Percentiles rank a stretch among this genome's conserved stretches.
Evolutionary conservation across 2,888 invertebrate genomes (phyloP).

Genomic region (Pardosa pseudoannulata): DNA sequence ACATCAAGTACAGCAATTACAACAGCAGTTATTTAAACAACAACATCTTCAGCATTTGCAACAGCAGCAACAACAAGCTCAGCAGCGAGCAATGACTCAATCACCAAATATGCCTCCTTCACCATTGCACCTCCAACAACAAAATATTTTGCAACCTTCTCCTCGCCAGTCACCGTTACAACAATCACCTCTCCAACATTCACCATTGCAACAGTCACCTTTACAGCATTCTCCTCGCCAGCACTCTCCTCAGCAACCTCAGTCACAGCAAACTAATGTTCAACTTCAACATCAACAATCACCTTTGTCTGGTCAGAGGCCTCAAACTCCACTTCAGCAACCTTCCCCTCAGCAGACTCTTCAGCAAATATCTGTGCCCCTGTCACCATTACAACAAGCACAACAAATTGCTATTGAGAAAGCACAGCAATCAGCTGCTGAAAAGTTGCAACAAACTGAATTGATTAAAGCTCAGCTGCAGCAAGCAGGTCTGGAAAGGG

Average conservation of each 20-base stretch:
- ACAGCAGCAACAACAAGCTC: conserved; percentile 40
- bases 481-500: conserved; percentile 54
- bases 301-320: conserved; percentile 48
- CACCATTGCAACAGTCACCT: conserved; percentile 30
- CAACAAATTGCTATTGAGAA: conserved; percentile 52
- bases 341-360: conserved; percentile 41
- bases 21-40: conserved; percentile 65
- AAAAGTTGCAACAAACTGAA: conserved; percentile 57
- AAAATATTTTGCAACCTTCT: conserved; percentile 62
- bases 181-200: conserved; percentile 50
- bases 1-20: conserved; percentile 56
- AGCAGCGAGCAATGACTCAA: conserved; percentile 48
- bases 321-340: conserved; percentile 63
- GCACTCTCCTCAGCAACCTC: conserved; percentile 49
- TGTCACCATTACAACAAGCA: conserved; percentile 58
- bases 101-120: conserved; percentile 63
- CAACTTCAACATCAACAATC: conserved; percentile 56
- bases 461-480: conserved; percentile 61
- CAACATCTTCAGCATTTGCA: conserved; percentile 52
- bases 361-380: conserved; percentile 40
- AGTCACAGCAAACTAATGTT: conserved; percentile 34
- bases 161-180: conserved; percentile 65
- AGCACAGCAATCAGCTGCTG: conserved; percentile 51
- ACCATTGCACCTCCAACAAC: conserved; percentile 50
- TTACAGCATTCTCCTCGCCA: conserved; percentile 34